phyloP scores from a whole-genome alignment of 1,140 invertebrate species.

The Trichonephila clavata region DNA sequence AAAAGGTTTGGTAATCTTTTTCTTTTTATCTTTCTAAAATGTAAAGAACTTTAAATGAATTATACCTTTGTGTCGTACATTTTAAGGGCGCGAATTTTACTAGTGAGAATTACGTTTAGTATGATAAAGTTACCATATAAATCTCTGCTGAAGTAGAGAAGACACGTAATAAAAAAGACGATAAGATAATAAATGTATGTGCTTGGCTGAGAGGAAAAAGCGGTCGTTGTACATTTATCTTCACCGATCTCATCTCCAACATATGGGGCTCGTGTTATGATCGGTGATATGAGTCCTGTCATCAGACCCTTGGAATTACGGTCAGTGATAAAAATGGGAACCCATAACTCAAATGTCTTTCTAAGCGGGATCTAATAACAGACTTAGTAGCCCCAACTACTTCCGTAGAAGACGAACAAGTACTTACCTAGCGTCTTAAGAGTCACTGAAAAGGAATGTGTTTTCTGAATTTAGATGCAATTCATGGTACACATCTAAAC shows the following conservation, averaged over 20 bases:
- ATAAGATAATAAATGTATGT: conserved; percentile 43
- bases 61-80: too few species aligned
- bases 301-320: conserved; percentile 18
- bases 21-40: too few species aligned
- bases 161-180: conserved; percentile 41
- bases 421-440: not conserved
- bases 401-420: not conserved
- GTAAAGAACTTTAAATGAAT: too few species aligned
- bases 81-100: not conserved
- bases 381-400: conserved; percentile 10
- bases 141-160: conserved; percentile 15
- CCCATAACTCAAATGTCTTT: conserved; percentile 9
- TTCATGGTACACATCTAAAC: too few species aligned
- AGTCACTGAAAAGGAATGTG: not conserved
- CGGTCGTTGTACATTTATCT: conserved; percentile 51
- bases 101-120: not conserved
- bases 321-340: conserved; percentile 46
- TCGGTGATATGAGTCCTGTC: conserved; percentile 40
- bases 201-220: conserved; percentile 26
- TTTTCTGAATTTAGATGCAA: not conserved
- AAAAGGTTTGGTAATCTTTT: too few species aligned
- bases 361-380: conserved; percentile 46
- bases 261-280: conserved; percentile 33
- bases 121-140: conserved; percentile 17
- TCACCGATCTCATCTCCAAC: conserved; percentile 37